Evolutionary conservation across 2,888 invertebrate genomes (phyloP).

Genomic region (Myopa testacea): DNA sequence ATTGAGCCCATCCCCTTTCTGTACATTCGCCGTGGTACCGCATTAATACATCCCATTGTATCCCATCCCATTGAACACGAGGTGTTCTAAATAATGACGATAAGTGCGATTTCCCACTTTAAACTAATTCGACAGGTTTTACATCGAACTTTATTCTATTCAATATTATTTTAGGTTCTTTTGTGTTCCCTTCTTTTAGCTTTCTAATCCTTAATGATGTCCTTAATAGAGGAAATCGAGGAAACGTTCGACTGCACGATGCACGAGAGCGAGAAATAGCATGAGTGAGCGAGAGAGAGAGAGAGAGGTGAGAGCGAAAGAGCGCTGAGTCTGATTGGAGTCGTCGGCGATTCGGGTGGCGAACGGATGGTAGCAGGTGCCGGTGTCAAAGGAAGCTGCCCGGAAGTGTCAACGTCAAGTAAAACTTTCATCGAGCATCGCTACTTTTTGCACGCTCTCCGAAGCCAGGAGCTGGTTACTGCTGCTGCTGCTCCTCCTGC

Average conservation of each 20-base stretch:
- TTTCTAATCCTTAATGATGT: background rate
- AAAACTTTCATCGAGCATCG: conserved; percentile 17
- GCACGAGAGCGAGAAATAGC: background rate
- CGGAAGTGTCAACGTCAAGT: conserved; percentile 27
- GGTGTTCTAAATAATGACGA: too few species aligned
- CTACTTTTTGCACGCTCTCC: background rate
- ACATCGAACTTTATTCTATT: background rate
- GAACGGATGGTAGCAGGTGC: background rate
- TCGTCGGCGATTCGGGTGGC: background rate
- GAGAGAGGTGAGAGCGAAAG: background rate
- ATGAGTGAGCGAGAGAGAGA: background rate
- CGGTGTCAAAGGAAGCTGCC: conserved; percentile 19
- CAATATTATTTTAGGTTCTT: background rate
- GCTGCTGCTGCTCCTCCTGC: background rate
- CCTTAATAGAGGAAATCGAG: background rate
- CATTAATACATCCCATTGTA: too few species aligned
- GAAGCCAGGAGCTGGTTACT: background rate
- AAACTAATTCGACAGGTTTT: background rate
- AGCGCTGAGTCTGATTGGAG: background rate
- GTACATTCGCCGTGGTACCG: too few species aligned
- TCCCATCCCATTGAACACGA: too few species aligned
- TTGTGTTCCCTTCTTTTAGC: conserved; percentile 1
- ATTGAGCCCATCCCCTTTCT: too few species aligned
- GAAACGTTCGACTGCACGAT: background rate
- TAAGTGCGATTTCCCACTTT: background rate